Percentiles rank a stretch among this genome's conserved stretches.
phyloP scores from a whole-genome alignment of 1,140 invertebrate species.

The Cyclargus thomasi region DNA sequence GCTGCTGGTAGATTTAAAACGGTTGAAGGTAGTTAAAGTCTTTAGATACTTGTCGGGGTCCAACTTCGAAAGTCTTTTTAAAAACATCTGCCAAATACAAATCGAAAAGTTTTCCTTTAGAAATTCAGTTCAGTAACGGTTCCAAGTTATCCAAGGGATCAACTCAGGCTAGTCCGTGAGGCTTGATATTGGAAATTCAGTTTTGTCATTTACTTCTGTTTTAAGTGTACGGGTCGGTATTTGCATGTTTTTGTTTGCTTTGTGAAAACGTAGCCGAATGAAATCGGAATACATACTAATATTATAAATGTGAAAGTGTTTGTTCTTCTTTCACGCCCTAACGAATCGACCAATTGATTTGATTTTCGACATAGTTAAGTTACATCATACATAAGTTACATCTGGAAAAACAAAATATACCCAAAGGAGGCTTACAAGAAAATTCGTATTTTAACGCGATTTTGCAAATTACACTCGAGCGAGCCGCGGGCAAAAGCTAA shows the following conservation, averaged over 20 bases:
- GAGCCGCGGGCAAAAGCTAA: no score
- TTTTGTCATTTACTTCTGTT: constrained; percentile 16
- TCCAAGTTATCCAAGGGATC: constrained; percentile 35
- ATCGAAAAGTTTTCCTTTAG: constrained; percentile 59
- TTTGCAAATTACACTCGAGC: no score
- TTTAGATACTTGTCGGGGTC: constrained; percentile 35
- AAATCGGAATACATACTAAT: no score
- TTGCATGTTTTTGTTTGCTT: constrained; percentile 25
- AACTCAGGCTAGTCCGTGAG: constrained; percentile 23
- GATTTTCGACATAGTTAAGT: no score
- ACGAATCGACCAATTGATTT: no score
- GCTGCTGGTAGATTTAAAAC: background rate
- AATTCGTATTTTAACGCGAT: no score
- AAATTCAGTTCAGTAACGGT: constrained; percentile 50
- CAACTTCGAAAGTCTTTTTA: constrained; percentile 49
- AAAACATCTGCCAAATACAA: constrained; percentile 56
- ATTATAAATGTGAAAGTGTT: no score
- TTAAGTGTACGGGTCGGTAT: background rate
- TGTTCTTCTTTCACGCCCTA: no score
- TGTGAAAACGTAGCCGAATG: no score
- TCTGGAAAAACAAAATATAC: no score
- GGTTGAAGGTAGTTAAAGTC: constrained; percentile 25
- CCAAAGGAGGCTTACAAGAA: no score
- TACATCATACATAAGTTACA: no score
- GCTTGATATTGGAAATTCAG: constrained; percentile 19